Percentiles rank a stretch among this genome's conserved stretches.
These are phyloP conservation scores for Emydocephalus ijimae DNA, from an alignment of 2,113 vertebrate species.

Conservation along the genomic window DNA sequence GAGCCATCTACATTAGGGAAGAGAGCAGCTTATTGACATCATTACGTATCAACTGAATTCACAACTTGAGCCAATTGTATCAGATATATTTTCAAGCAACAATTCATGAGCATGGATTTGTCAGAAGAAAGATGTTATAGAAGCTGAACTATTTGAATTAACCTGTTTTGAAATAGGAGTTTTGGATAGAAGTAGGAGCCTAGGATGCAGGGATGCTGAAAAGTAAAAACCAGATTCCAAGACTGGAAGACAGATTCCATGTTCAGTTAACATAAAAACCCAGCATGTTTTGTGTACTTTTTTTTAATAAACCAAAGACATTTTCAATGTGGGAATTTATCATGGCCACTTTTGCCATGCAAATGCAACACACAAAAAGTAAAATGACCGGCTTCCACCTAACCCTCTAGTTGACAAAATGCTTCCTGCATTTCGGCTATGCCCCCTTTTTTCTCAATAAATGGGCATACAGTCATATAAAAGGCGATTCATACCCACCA, in stretches of 20 bases:
- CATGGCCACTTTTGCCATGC: neutral
- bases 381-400: neutral
- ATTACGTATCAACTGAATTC: constrained; percentile 8
- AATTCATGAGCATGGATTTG: neutral
- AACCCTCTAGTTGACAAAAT: neutral
- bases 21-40: neutral
- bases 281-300: neutral
- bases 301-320: neutral
- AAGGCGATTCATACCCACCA: neutral
- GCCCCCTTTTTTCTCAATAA: neutral
- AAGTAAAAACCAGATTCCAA: neutral
- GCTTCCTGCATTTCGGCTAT: neutral
- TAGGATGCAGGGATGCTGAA: neutral
- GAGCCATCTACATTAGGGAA: neutral
- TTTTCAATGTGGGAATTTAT: neutral
- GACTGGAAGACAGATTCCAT: neutral
- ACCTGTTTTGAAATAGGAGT: neutral
- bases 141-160: neutral
- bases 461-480: neutral
- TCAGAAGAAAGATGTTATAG: neutral
- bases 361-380: neutral
- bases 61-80: neutral
- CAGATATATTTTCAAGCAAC: neutral
- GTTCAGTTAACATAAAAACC: neutral
- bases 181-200: neutral